Evolutionary conservation across 2,888 invertebrate genomes (phyloP), one percentile per base, ranked within the genome.

Genomic region (Callimorpha dominula): DNA sequence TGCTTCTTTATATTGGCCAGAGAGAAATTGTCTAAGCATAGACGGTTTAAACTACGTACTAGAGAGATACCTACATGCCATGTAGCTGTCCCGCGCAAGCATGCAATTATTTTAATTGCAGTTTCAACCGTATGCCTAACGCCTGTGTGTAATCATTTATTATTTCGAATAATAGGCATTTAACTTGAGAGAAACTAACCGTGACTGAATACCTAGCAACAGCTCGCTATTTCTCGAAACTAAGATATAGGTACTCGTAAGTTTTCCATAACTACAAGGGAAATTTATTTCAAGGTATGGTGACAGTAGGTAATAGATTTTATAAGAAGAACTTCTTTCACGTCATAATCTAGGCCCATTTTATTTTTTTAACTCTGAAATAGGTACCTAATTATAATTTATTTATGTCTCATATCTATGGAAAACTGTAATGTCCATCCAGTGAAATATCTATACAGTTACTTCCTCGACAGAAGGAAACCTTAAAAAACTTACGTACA

Each of bases 401-500:
- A 31, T 31, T 1, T 31, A 31, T 31, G 31, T 1, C 31, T 31
- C 2, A 2, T 31, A 31, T 31, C 31, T 31, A 31, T 31, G 31
- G 14, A 20, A 17, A 46, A 31, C 49, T 40, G 15, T 42, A 17
- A 40, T 63, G n/a, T 17, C 63, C 43, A 69, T 63, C 62, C 60
- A 77, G 66, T 68, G 72, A 69, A 65, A 68, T 65, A 70, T 67
- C 65, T 63, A 54, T 68, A 75, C 75, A 74, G 76, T 78, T 78
- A 78, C 68, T 74, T 68, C 80, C 71, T 77, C 74, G 77, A 75
- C 71, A 60, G 0, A 31, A 12, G 60, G 14, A 60, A 14, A 57
- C 4, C 4, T 4, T 14, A 57, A 57, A 78, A 78, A 77, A 84
- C 68, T 71, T 86, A 90, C 91, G 69, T 89, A 90, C 91, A 89